A percentile compares a stretch with the other conserved stretches of the same genome.
phyloP scores from a whole-genome alignment of 2,888 invertebrate species.

The Diaphora mendica region DNA sequence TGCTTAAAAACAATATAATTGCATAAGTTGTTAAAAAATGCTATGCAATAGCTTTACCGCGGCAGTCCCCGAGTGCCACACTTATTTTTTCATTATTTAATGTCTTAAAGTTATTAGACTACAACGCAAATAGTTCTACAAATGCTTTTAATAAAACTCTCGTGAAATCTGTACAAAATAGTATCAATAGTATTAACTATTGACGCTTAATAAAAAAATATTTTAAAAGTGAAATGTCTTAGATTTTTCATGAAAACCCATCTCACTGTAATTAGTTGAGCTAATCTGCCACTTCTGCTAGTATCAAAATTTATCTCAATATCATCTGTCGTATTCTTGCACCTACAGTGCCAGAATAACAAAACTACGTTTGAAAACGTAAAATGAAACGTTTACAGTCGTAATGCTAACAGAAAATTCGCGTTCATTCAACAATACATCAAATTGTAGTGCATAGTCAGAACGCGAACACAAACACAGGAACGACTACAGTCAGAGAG shows the following conservation, averaged over 20 bases:
- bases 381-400: slow-evolving; percentile 21
- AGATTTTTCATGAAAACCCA: neutral
- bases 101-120: neutral
- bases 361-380: slow-evolving; percentile 19
- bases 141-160: neutral
- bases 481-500: slow-evolving; percentile 60
- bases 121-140: neutral
- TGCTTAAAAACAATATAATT: too few species aligned
- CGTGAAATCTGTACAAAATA: neutral
- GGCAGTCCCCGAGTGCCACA: too few species aligned
- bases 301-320: neutral
- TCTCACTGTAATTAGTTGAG: neutral
- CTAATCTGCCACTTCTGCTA: neutral
- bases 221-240: neutral
- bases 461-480: slow-evolving; percentile 63
- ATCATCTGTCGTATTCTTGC: neutral
- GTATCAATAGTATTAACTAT: neutral
- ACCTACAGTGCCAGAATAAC: neutral
- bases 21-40: too few species aligned
- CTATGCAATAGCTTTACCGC: too few species aligned
- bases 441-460: slow-evolving; percentile 66
- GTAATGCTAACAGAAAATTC: slow-evolving; percentile 35
- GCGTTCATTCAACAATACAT: slow-evolving; percentile 62
- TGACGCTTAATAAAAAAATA: neutral
- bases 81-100: too few species aligned